Evolutionary conservation across 1,140 invertebrate species (phyloP).

Genomic region (Brachionus paranguensis): DNA sequence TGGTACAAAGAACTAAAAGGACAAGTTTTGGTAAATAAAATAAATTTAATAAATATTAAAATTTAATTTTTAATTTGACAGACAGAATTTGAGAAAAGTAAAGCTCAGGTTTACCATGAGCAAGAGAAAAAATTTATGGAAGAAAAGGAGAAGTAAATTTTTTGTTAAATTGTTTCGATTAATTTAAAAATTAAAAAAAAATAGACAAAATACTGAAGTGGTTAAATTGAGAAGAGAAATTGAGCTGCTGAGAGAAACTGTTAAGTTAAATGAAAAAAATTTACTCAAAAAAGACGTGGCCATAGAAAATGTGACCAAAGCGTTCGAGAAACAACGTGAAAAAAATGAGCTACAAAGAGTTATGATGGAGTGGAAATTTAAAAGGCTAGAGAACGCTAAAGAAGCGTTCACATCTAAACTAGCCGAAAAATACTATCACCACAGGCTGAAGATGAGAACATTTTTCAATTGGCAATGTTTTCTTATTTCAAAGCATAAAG

Average conservation of each 20-base stretch:
- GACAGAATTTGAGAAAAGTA: slow-evolving; percentile 15
- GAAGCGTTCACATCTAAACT: slow-evolving; percentile 25
- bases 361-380: slow-evolving; percentile 32
- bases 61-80: neutral
- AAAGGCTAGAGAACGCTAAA: neutral
- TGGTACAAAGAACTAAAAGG: slow-evolving; percentile 33
- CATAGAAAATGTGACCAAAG: neutral
- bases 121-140: slow-evolving; percentile 28
- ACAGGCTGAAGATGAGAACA: neutral
- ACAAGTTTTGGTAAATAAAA: slow-evolving; percentile 11
- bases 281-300: slow-evolving; percentile 8
- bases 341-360: slow-evolving; percentile 24
- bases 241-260: neutral
- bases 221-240: slow-evolving; percentile 14
- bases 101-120: slow-evolving; percentile 10
- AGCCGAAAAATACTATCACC: slow-evolving; percentile 28
- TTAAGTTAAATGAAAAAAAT: slow-evolving; percentile 34
- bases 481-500: neutral
- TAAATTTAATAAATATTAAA: neutral
- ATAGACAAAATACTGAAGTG: neutral
- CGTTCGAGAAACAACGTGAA: slow-evolving; percentile 30
- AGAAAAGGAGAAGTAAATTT: slow-evolving; percentile 30
- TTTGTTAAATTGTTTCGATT: neutral
- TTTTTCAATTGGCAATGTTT: slow-evolving; percentile 28
- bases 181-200: neutral